These are phyloP conservation scores for Cladopsammia gracilis DNA, from an alignment of 64 coral and sea anemone species.

Conservation along the genomic window DNA sequence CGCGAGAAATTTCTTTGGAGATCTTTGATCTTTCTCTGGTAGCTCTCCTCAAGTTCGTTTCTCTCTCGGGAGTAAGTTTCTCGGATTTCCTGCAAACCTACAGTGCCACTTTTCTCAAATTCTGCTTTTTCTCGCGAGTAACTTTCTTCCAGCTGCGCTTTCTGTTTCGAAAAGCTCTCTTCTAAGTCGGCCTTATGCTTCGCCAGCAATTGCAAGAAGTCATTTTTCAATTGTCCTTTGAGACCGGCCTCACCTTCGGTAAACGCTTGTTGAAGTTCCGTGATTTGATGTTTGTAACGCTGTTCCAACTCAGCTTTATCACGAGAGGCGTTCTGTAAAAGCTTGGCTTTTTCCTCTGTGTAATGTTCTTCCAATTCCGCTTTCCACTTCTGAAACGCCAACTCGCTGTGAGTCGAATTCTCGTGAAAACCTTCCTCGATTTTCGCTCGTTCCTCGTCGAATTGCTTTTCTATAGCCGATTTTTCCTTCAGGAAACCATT, in stretches of 20 bases:
- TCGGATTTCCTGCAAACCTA: constrained; percentile 79
- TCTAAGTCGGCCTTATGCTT: constrained; percentile 90
- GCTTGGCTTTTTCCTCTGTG: constrained; percentile 87
- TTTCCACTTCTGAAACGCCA: constrained; percentile 93
- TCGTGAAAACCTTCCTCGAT: constrained; percentile 91
- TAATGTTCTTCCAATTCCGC: constrained; percentile 90
- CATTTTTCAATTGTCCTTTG: constrained; percentile 94
- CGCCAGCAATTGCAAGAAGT: constrained; percentile 82
- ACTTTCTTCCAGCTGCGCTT: constrained; percentile 87
- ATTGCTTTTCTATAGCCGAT: constrained; percentile 76
- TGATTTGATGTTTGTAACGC: constrained; percentile 87
- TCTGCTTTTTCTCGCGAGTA: constrained; percentile 79
- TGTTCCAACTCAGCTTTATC: constrained; percentile 88
- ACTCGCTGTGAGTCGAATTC: constrained; percentile 79
- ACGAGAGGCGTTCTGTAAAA: constrained; percentile 78
- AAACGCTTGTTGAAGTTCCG: constrained; percentile 91
- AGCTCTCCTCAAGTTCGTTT: constrained; percentile 89
- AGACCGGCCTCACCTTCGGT: constrained; percentile 91
- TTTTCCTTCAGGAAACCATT: constrained; percentile 85
- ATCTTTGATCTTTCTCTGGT: constrained; percentile 94
- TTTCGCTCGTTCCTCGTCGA: constrained; percentile 81
- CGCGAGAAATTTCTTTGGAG: constrained; percentile 80
- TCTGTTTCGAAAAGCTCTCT: constrained; percentile 86
- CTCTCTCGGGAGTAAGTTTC: constrained; percentile 90
- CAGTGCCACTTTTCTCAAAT: constrained; percentile 74